Percentiles rank a stretch among this genome's conserved stretches.
phyloP scores from a whole-genome alignment of 2,888 invertebrate species.

The Flexamia atlantica region DNA sequence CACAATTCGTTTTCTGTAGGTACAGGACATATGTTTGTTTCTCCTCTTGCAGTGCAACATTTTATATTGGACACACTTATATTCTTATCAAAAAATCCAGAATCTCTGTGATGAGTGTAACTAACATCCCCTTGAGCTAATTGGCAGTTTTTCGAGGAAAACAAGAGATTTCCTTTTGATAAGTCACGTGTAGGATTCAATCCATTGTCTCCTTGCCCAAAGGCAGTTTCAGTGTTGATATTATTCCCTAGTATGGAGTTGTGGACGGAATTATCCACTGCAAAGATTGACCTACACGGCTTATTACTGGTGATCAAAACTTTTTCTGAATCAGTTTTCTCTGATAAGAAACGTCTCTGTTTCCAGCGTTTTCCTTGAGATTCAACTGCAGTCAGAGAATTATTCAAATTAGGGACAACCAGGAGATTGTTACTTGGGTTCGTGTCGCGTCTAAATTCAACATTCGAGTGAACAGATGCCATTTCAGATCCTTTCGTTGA shows the following conservation, averaged over 20 bases:
- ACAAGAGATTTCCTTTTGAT: background rate
- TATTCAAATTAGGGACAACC: background rate
- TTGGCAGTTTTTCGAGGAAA: background rate
- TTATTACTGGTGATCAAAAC: background rate
- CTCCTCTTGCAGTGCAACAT: background rate
- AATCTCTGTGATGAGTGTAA: background rate
- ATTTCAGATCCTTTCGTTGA: background rate
- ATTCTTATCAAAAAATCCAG: background rate
- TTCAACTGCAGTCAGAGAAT: background rate
- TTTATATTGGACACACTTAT: background rate
- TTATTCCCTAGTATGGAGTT: background rate
- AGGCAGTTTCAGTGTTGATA: background rate
- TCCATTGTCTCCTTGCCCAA: constrained; percentile 5
- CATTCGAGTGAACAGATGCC: background rate
- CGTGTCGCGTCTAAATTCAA: background rate
- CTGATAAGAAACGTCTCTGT: constrained; percentile 7
- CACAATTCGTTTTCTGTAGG: constrained; percentile 6
- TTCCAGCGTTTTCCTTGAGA: constrained; percentile 36
- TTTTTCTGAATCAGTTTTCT: background rate
- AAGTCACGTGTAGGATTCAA: background rate
- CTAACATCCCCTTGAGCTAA: background rate
- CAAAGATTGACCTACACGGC: background rate
- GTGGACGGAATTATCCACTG: background rate
- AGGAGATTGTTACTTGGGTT: background rate
- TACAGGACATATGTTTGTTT: background rate